phyloP scores from a whole-genome alignment of 37 sponge, comb jelly and placozoan species.

The Haliclona indistincta region DNA sequence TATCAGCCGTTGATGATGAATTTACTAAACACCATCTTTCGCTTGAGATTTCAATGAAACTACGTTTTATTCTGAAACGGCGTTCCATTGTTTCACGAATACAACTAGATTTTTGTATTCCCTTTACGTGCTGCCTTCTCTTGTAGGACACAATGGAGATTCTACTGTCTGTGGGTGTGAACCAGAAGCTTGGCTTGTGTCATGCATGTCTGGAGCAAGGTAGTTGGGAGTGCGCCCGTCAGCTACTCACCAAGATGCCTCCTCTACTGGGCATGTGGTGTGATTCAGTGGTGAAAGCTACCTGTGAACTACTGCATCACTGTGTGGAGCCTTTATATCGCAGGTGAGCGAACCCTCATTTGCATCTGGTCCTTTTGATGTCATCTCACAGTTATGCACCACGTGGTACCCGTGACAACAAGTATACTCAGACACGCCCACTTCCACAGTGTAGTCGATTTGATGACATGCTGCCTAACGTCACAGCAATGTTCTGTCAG shows the following conservation, averaged over 20 bases:
- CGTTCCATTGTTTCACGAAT: not conserved
- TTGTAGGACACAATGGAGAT: conserved; percentile 5
- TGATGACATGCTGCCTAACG: conserved; percentile 22
- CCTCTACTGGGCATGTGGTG: conserved; percentile 47
- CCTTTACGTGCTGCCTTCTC: not conserved
- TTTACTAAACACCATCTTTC: too few relatives aligned
- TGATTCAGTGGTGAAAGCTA: conserved; percentile 27
- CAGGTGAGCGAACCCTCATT: conserved; percentile 20
- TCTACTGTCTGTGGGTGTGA: conserved; percentile 31
- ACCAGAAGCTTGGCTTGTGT: conserved; percentile 89
- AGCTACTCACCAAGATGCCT: conserved; percentile 72
- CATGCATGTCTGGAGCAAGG: conserved; percentile 70
- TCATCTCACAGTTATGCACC: conserved; percentile 30
- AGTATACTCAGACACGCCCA: conserved; percentile 9
- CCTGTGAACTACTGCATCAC: conserved; percentile 60
- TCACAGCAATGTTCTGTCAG: conserved; percentile 59
- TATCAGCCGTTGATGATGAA: too few relatives aligned
- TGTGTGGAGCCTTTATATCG: conserved; percentile 81
- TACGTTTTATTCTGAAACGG: too few relatives aligned
- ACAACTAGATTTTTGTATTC: not conserved
- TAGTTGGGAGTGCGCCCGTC: conserved; percentile 62
- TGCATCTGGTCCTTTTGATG: not conserved
- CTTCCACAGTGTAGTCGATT: conserved; percentile 30
- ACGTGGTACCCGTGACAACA: conserved; percentile 46
- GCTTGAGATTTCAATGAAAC: too few relatives aligned